Evolutionary conservation across 1,140 invertebrate genomes (phyloP).

Genomic region (Hypothenemus hampei): DNA sequence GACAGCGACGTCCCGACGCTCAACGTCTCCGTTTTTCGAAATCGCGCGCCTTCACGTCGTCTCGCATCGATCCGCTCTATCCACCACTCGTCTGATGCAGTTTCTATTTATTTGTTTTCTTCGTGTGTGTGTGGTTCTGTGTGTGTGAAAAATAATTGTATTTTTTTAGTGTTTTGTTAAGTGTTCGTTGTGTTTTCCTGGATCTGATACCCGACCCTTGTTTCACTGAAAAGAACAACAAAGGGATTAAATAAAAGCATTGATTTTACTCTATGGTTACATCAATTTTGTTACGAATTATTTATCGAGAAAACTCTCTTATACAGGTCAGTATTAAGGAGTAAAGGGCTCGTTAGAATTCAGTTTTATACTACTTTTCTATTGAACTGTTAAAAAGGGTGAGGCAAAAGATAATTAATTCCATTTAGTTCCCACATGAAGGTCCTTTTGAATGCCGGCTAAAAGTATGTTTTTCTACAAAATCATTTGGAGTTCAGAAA

Average conservation of each 20-base stretch:
- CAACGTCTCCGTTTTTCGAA: slow-evolving; percentile 2
- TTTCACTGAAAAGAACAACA: no score
- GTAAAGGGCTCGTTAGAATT: no score
- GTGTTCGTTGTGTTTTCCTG: no score
- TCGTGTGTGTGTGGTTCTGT: not conserved
- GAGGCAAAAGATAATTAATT: no score
- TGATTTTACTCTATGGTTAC: slow-evolving; percentile 8
- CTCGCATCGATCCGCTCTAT: slow-evolving; percentile 10
- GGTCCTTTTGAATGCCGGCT: no score
- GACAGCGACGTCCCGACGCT: slow-evolving; percentile 17
- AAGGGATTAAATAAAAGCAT: not conserved
- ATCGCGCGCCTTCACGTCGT: slow-evolving; percentile 3
- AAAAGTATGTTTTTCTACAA: no score
- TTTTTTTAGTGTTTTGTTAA: not conserved
- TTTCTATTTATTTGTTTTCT: not conserved
- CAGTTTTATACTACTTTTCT: no score
- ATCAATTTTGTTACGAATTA: slow-evolving; percentile 9
- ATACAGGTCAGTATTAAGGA: slow-evolving; percentile 11
- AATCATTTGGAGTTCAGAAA: no score
- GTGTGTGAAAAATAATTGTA: not conserved
- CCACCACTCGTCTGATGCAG: not conserved
- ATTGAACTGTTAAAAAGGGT: no score
- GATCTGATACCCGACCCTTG: no score
- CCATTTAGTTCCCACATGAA: no score
- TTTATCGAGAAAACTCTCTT: slow-evolving; percentile 5